Conservation (phyloP, 1,140 invertebrate species). For the Cheumatopsyche charites region DNA sequence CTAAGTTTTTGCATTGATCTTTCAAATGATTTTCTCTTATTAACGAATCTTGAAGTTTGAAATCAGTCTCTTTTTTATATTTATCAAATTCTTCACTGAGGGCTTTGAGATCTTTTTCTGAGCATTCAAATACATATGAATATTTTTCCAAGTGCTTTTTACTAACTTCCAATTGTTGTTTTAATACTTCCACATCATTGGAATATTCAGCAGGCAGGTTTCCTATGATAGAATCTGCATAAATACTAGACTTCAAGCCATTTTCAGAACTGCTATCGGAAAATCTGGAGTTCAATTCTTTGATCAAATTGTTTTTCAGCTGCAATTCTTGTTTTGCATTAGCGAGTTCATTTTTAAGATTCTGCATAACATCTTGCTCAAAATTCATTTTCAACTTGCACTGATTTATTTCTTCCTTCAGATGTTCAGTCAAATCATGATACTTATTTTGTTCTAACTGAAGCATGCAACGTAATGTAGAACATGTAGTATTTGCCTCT, state of each 20-base stretch:
- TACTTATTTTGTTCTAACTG: constrained; percentile 75
- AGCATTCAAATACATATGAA: constrained; percentile 72
- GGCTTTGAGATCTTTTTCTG: constrained; percentile 75
- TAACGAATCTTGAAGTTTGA: constrained; percentile 59
- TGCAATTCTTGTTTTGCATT: constrained; percentile 61
- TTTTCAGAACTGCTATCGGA: constrained; percentile 54
- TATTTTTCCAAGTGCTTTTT: constrained; percentile 77
- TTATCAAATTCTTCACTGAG: constrained; percentile 65
- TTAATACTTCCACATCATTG: constrained; percentile 68
- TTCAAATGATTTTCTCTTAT: constrained; percentile 58
- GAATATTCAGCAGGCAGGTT: constrained; percentile 50
- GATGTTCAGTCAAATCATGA: constrained; percentile 65
- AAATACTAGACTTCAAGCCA: not conserved
- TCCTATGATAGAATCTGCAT: not conserved
- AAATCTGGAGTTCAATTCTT: constrained; percentile 61
- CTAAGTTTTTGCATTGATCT: constrained; percentile 63
- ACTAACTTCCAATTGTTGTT: constrained; percentile 68
- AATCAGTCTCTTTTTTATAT: constrained; percentile 65
- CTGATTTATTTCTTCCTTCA: constrained; percentile 65
- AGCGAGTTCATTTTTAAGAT: constrained; percentile 64
- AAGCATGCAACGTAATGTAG: constrained; percentile 73
- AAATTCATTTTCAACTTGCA: constrained; percentile 67
- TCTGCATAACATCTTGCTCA: constrained; percentile 64
- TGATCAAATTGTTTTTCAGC: constrained; percentile 64
- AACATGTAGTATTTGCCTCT: constrained; percentile 79